These are phyloP conservation scores for Drosophila flavopinicola DNA, from an alignment of 2,888 invertebrate species.

Conservation along the genomic window DNA sequence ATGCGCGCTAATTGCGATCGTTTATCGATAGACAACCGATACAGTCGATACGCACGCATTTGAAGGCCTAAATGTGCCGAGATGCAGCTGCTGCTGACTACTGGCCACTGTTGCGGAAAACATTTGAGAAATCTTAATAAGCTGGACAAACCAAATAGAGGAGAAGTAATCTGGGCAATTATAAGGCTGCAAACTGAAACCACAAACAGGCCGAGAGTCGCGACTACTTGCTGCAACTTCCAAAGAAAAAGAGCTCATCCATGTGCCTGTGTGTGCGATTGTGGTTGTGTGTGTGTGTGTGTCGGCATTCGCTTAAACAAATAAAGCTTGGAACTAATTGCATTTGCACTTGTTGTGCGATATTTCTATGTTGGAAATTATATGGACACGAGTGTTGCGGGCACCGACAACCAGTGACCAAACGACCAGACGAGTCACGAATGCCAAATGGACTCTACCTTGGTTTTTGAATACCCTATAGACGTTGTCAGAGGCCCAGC, in stretches of 20 bases:
- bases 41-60: constrained; percentile 14
- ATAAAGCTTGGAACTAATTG: constrained; percentile 76
- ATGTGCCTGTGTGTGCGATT: constrained; percentile 15
- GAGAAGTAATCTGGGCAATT: constrained; percentile 68
- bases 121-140: constrained; percentile 72
- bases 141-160: constrained; percentile 70
- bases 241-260: constrained; percentile 36
- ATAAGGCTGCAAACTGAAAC: constrained; percentile 66
- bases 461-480: constrained; percentile 22
- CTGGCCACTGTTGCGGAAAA: constrained; percentile 13
- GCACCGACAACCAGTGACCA: constrained; percentile 10
- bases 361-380: constrained; percentile 74
- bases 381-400: constrained; percentile 54
- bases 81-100: constrained; percentile 5
- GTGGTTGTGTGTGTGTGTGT: constrained; percentile 13
- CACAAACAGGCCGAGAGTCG: constrained; percentile 43
- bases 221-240: constrained; percentile 43
- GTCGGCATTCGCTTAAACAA: constrained; percentile 75
- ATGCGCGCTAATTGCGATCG: constrained; percentile 8
- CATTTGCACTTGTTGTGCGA: constrained; percentile 78
- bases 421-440: constrained; percentile 52
- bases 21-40: constrained; percentile 35
- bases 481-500: not conserved
- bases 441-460: constrained; percentile 41
- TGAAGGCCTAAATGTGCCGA: not conserved